phyloP scores from a whole-genome alignment of 2,113 vertebrate genomes.

The Xyliphius kryptos region DNA sequence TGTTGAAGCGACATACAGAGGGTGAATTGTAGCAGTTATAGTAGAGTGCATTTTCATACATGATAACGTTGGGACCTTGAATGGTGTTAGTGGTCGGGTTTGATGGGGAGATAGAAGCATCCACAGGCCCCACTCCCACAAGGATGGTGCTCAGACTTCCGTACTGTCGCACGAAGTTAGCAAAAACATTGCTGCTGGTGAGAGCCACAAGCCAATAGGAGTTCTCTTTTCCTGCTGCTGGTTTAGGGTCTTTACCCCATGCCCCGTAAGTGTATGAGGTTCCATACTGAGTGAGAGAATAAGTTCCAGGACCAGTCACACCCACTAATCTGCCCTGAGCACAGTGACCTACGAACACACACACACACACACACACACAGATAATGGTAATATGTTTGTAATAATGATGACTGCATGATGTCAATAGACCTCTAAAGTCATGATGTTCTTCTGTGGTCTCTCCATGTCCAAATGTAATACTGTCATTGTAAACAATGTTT shows the following conservation, averaged over 20 bases:
- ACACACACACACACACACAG: conserved; percentile 17
- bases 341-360: conserved; percentile 48
- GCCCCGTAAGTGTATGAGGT: conserved; percentile 55
- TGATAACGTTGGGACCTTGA: conserved; percentile 59
- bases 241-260: conserved; percentile 66
- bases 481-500: too few relatives aligned
- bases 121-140: conserved; percentile 49
- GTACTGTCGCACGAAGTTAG: conserved; percentile 56
- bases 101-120: conserved; percentile 38
- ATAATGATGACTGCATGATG: too few relatives aligned
- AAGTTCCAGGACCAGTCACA: conserved; percentile 47
- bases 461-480: too few relatives aligned
- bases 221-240: conserved; percentile 54
- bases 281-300: conserved; percentile 53
- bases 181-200: conserved; percentile 48
- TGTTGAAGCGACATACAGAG: conserved; percentile 59
- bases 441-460: too few relatives aligned
- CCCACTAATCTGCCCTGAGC: conserved; percentile 49
- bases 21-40: conserved; percentile 61
- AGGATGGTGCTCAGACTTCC: conserved; percentile 54
- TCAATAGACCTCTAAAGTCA: too few relatives aligned
- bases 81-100: conserved; percentile 67
- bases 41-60: conserved; percentile 56
- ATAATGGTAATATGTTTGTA: background rate
- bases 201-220: conserved; percentile 61